Base-by-base conservation (phyloP, 2,888 invertebrate species). In the Diplolepis rosae region DNA sequence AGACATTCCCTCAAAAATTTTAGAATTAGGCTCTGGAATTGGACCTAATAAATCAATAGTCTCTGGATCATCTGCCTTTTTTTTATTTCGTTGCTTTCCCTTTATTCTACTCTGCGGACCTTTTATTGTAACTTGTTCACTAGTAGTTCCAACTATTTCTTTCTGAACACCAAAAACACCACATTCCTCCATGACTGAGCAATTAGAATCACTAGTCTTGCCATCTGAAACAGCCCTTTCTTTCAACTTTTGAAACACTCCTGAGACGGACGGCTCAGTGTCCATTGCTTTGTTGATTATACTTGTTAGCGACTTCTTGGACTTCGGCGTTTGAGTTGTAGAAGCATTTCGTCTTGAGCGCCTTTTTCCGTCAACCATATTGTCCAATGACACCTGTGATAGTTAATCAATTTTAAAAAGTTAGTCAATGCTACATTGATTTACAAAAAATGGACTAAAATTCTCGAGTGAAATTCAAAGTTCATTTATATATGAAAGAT, bases 21-120 rank as follows among this genome's bases (percentile, higher is more conserved):
- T 84, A 74, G 90, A 89, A 15, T 90, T 90, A 0, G 79, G 80
- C 71, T 68, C 80, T 51, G 75, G 92, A 18, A 93, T 91, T 0
- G 92, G 92, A 0, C 93, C 93, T 1, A 92, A 84, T 0, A 86
- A 84, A 0, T 89, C 88, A 0, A 91, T 87, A 0, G 90, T 90
- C 65, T 90, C 90, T 5, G 90, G 90, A 72, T 90, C 90, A 66
- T 90, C 90, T 27, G 90, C 89, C 80, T 91, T 91, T 79, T 91
- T 91, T 11, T 90, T 88, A 75, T 89, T 91, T 74, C 90, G 90
- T 13, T 74, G 90, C 90, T 0, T 91, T 90, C 3, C 91, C 91
- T 92, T 91, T 1, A 91, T 85, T 75, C 90, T 74, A 73, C 70
- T 81, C 32, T 77, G 74, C 0, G 82, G 81, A 3, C 87, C 84